These are phyloP conservation scores for Morphnarchus princeps DNA, from an alignment of 2,113 vertebrate genomes.

Conservation along the genomic window DNA sequence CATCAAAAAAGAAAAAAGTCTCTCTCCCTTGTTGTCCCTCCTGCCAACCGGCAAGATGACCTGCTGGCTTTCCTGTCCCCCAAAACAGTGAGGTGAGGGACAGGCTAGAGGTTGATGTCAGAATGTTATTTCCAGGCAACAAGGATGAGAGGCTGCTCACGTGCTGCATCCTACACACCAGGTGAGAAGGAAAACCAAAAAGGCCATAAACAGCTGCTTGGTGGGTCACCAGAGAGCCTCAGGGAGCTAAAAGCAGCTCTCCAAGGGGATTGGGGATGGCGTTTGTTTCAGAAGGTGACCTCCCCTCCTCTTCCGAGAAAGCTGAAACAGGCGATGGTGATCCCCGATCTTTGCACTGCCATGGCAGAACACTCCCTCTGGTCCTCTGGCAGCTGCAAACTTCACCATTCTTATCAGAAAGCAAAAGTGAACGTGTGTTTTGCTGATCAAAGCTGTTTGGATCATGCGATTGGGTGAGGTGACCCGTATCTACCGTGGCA, in stretches of 20 bases:
- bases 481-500: neutral
- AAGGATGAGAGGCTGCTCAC: neutral
- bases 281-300: neutral
- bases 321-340: neutral
- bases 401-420: neutral
- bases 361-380: neutral
- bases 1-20: neutral
- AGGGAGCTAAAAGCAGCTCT: neutral
- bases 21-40: neutral
- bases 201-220: neutral
- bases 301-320: neutral
- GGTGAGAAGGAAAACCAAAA: neutral
- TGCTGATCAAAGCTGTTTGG: neutral
- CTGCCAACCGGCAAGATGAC: neutral
- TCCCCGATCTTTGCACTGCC: neutral
- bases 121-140: neutral
- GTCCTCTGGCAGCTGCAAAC: neutral
- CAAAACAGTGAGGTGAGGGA: neutral
- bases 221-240: neutral
- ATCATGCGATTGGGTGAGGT: neutral
- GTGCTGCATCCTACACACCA: neutral
- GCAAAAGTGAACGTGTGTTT: neutral
- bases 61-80: neutral
- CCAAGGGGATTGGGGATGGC: neutral
- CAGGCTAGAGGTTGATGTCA: neutral